These are phyloP conservation scores for Uropetala carovei DNA, from an alignment of 2,888 invertebrate genomes.

Conservation along the genomic window DNA sequence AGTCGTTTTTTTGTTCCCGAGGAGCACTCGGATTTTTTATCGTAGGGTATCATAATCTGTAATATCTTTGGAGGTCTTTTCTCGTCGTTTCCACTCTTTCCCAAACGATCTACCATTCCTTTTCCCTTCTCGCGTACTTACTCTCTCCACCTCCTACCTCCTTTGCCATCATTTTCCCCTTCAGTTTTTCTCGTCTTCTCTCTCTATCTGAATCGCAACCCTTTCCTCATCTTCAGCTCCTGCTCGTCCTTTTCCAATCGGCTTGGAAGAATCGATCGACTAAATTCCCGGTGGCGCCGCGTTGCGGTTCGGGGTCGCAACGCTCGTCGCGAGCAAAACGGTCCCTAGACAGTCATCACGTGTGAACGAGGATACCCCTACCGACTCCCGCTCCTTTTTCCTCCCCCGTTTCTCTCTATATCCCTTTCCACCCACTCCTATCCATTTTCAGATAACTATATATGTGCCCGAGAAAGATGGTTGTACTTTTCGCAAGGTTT, in stretches of 20 bases:
- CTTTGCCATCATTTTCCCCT: not conserved
- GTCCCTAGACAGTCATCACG: conserved; percentile 37
- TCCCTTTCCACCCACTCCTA: not conserved
- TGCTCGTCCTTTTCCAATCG: conserved; percentile 25
- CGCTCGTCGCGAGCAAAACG: conserved; percentile 12
- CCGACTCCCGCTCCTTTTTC: not conserved
- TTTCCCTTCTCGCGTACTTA: too few relatives aligned
- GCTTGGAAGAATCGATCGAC: conserved; percentile 45
- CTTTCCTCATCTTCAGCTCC: not conserved
- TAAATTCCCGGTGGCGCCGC: conserved; percentile 54
- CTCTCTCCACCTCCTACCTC: too few relatives aligned
- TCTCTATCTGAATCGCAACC: not conserved
- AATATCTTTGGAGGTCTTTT: too few relatives aligned
- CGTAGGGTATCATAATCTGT: too few relatives aligned
- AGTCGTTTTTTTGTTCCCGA: too few relatives aligned
- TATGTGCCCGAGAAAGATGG: too few relatives aligned
- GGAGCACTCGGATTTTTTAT: too few relatives aligned
- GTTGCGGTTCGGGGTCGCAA: conserved; percentile 12
- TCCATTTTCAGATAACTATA: too few relatives aligned
- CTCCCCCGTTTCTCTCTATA: not conserved
- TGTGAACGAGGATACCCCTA: not conserved
- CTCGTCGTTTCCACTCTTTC: too few relatives aligned
- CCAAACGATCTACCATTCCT: too few relatives aligned
- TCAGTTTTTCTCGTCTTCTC: not conserved
- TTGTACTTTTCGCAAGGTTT: too few relatives aligned